A percentile compares a stretch with the other conserved stretches of the same genome.
Conservation (phyloP, 2,797 vertebrate species). For the Nyctalus aviator region DNA sequence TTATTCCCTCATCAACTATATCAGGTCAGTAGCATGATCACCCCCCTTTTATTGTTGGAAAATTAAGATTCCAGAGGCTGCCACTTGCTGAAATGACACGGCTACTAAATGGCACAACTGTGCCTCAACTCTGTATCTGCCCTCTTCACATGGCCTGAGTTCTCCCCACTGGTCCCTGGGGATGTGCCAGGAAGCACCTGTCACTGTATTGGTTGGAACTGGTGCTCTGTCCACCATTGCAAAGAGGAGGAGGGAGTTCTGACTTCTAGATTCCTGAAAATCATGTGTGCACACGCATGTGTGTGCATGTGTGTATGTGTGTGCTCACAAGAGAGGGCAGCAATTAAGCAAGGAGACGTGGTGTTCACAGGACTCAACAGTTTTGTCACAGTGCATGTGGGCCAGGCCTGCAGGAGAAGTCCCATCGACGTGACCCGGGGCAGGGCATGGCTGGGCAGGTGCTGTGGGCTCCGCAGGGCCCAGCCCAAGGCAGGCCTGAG, state of each 20-base stretch:
- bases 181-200: too few relatives aligned
- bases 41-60: background rate
- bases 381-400: too few relatives aligned
- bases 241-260: background rate
- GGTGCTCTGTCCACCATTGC: background rate
- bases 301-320: fast-evolving
- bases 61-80: background rate
- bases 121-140: fast-evolving
- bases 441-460: background rate
- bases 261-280: background rate
- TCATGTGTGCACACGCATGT: fast-evolving
- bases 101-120: background rate
- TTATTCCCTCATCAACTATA: background rate
- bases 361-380: background rate
- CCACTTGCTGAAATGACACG: background rate
- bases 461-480: background rate
- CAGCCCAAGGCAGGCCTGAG: too few relatives aligned
- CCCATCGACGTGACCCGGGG: background rate
- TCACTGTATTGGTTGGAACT: background rate
- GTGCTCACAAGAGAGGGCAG: too few relatives aligned
- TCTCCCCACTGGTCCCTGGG: background rate
- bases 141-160: background rate
- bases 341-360: fast-evolving
- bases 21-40: background rate
- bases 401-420: background rate